phyloP scores from a whole-genome alignment of 2,113 vertebrate genomes.

The Pseudorhombus dupliciocellatus region DNA sequence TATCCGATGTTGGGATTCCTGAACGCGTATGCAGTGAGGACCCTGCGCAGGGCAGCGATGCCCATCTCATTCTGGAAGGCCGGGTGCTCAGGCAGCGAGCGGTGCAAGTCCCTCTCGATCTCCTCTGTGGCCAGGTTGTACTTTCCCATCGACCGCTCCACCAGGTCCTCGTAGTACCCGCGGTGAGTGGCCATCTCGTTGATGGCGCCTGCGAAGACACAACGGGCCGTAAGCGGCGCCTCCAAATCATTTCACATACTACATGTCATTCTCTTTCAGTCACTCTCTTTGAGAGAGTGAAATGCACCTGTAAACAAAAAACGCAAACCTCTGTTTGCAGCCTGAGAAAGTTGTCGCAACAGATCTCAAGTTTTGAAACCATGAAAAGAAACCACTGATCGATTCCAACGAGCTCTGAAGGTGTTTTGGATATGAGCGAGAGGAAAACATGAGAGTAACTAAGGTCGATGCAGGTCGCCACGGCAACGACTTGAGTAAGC shows the following conservation, averaged over 20 bases:
- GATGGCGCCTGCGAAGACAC: slow-evolving; percentile 85
- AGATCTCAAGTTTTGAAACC: not conserved
- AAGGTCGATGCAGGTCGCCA: slow-evolving; percentile 10
- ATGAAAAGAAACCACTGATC: not conserved
- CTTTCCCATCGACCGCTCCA: slow-evolving; percentile 97
- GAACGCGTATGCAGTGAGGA: slow-evolving; percentile 96
- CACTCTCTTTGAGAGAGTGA: no score
- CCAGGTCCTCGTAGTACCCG: slow-evolving; percentile 96
- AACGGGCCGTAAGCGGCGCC: not conserved
- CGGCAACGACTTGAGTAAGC: slow-evolving; percentile 21
- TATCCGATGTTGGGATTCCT: slow-evolving; percentile 98
- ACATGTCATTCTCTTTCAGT: no score
- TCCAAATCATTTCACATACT: no score
- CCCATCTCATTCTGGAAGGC: slow-evolving; percentile 99
- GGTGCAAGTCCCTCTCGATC: slow-evolving; percentile 97
- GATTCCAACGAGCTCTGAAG: not conserved
- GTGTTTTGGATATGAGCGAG: not conserved
- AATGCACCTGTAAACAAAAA: no score
- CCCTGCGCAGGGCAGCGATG: slow-evolving; percentile 93
- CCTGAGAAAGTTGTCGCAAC: not conserved
- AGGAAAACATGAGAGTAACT: not conserved
- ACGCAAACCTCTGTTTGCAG: not conserved
- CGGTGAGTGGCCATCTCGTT: slow-evolving; percentile 98
- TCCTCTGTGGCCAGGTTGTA: slow-evolving; percentile 98
- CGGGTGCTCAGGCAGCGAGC: slow-evolving; percentile 96